Conservation (phyloP, 2,797 vertebrate genomes). For the Clamator glandarius region DNA sequence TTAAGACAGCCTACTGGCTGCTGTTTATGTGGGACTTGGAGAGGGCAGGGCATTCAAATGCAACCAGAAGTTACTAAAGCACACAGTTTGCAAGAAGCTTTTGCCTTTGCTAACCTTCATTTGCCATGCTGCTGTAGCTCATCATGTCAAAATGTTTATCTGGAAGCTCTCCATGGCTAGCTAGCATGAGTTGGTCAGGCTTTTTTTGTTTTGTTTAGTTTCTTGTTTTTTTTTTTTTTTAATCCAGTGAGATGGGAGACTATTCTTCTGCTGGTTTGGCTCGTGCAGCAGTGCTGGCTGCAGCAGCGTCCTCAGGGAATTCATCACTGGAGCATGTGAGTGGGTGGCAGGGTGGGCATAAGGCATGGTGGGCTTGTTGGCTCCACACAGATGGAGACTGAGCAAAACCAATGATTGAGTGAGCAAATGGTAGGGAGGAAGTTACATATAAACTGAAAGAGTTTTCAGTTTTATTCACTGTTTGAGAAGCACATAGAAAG, state of each 20-base stretch:
- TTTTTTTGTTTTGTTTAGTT: too few species aligned
- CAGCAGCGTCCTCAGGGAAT: not conserved
- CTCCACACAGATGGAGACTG: constrained; percentile 61
- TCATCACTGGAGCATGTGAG: rapidly evolving
- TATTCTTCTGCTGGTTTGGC: not conserved
- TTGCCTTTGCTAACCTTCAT: not conserved
- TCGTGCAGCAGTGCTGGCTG: not conserved
- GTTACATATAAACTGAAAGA: not conserved
- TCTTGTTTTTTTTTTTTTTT: not conserved
- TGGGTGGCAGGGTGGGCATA: constrained; percentile 32
- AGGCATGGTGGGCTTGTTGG: constrained; percentile 13
- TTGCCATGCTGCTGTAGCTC: not conserved
- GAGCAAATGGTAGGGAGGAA: constrained; percentile 66
- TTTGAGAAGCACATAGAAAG: constrained; percentile 23
- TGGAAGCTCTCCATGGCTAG: not conserved
- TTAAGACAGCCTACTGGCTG: not conserved
- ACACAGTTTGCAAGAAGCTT: not conserved
- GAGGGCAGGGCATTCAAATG: not conserved
- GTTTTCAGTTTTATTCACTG: constrained; percentile 42
- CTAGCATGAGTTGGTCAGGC: not conserved
- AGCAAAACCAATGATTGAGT: constrained; percentile 39
- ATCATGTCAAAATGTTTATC: not conserved
- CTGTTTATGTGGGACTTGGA: not conserved
- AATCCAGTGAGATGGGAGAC: not conserved
- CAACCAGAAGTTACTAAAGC: not conserved